Conservation (phyloP, 2,888 invertebrate species). For the Caenorhabditis sulstoni region DNA sequence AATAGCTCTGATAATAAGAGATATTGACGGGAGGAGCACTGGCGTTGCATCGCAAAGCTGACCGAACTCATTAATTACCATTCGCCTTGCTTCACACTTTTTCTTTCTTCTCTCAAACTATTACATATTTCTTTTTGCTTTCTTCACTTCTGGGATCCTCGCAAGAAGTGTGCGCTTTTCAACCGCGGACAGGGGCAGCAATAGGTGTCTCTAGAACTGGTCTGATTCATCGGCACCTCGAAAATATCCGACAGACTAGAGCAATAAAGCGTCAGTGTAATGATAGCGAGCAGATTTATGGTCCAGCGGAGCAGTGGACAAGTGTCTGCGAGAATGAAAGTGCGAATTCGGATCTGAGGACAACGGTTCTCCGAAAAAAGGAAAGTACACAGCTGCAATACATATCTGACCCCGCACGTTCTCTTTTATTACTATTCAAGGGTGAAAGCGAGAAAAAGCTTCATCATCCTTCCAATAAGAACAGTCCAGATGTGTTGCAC, state of each 20-base stretch:
- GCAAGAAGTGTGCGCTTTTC: neutral
- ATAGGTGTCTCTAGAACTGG: constrained; percentile 9
- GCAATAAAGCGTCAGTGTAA: neutral
- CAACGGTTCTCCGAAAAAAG: neutral
- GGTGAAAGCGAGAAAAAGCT: too few relatives aligned
- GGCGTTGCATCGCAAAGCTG: constrained; percentile 37
- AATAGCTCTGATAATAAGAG: constrained; percentile 34
- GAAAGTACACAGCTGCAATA: constrained; percentile 22
- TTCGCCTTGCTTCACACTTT: constrained; percentile 37
- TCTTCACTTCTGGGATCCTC: constrained; percentile 2
- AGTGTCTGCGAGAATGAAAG: neutral
- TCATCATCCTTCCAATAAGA: too few relatives aligned
- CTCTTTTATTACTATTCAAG: neutral
- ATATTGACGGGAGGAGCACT: constrained; percentile 27
- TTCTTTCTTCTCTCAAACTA: constrained; percentile 4
- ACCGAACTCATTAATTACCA: constrained; percentile 65
- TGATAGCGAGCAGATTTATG: neutral
- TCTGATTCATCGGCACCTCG: constrained; percentile 8
- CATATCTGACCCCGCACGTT: neutral
- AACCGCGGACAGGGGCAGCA: neutral
- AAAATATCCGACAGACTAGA: neutral
- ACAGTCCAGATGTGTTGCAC: too few relatives aligned
- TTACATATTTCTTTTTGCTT: constrained; percentile 23
- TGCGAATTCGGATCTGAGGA: neutral
- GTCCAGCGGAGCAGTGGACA: neutral